phyloP scores from a whole-genome alignment of 2,113 vertebrate genomes.

The Myxocyprinus asiaticus region DNA sequence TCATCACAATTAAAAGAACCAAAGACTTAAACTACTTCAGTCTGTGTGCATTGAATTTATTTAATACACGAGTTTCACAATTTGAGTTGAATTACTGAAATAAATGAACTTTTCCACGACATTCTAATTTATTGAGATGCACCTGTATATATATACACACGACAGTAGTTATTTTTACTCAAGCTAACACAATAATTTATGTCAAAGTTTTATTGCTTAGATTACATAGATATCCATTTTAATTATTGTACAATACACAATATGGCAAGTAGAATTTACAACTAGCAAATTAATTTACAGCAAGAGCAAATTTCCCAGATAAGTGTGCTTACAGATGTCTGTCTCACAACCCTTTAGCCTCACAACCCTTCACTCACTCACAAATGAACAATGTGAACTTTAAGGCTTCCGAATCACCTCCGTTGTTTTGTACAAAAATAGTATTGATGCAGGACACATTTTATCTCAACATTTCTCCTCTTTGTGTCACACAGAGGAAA shows the following conservation, averaged over 20 bases:
- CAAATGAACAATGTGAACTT: background rate
- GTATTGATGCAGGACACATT: no score
- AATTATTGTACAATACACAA: slow-evolving; percentile 73
- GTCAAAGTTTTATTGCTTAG: slow-evolving; percentile 80
- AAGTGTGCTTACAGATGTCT: slow-evolving; percentile 32
- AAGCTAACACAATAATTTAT: slow-evolving; percentile 45
- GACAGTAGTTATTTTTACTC: no score
- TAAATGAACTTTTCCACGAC: no score
- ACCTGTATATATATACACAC: no score
- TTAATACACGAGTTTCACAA: no score
- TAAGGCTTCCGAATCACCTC: background rate
- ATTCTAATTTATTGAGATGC: no score
- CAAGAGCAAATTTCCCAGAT: slow-evolving; percentile 54
- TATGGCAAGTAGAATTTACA: slow-evolving; percentile 71
- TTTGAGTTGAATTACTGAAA: no score
- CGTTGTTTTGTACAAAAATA: no score
- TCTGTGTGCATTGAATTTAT: no score
- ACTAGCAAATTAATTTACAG: slow-evolving; percentile 70
- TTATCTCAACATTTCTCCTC: background rate
- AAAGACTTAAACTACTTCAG: no score
- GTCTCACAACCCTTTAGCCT: slow-evolving; percentile 7
- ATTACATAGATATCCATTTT: slow-evolving; percentile 72
- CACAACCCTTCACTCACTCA: background rate
- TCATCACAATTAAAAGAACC: no score
- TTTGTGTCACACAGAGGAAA: slow-evolving; percentile 31